Evolutionary conservation across 1,140 invertebrate species (phyloP).

Genomic region (Portunus trituberculatus): DNA sequence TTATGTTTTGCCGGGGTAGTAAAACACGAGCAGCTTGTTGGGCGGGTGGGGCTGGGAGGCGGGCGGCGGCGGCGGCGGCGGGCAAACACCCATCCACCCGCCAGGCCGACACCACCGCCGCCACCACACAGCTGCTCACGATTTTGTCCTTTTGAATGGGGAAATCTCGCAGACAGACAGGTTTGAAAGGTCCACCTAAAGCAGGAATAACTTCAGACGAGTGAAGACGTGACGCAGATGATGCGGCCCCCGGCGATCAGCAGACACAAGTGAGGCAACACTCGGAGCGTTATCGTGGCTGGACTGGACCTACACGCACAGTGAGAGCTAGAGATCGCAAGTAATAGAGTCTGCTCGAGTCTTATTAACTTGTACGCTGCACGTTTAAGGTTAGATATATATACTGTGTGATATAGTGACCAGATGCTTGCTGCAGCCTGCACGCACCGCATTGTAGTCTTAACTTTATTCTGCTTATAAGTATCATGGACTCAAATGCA

Average conservation of each 20-base stretch:
- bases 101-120: background rate
- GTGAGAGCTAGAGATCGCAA: constrained; percentile 8
- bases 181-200: background rate
- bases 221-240: background rate
- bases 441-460: background rate
- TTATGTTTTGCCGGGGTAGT: constrained; percentile 35
- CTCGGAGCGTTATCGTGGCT: background rate
- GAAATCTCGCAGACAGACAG: background rate
- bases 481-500: background rate
- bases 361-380: constrained; percentile 2
- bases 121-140: background rate
- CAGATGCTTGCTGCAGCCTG: background rate
- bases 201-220: background rate
- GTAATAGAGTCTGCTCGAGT: constrained; percentile 12
- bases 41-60: constrained; percentile 12
- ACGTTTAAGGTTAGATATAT: background rate
- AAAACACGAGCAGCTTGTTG: constrained; percentile 43
- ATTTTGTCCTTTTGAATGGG: background rate
- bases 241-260: background rate
- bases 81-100: background rate
- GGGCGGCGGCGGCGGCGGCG: background rate
- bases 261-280: background rate
- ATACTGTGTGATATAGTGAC: background rate
- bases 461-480: background rate
- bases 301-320: background rate